Evolutionary conservation across 1,140 invertebrate genomes (phyloP).

Genomic region (Ceratoteleas bidentatus): DNA sequence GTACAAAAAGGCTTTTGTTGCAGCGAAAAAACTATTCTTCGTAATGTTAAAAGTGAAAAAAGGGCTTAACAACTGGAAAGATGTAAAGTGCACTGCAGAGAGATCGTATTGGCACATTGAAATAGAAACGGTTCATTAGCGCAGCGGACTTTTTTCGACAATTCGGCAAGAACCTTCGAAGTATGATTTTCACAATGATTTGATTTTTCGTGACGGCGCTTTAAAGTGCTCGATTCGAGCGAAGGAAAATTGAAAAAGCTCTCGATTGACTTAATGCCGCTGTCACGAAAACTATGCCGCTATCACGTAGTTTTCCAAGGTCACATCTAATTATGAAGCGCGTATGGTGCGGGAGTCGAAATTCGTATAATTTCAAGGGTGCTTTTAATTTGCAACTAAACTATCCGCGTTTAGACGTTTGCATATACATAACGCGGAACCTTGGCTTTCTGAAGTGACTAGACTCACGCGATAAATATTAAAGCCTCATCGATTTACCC

Average conservation of each 20-base stretch:
- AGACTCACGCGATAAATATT: slow-evolving; percentile 65
- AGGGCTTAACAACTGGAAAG: too few relatives aligned
- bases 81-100: background rate
- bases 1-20: too few relatives aligned
- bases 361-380: slow-evolving; percentile 67
- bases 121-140: slow-evolving; percentile 1
- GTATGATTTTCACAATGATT: slow-evolving; percentile 6
- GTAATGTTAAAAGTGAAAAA: too few relatives aligned
- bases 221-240: slow-evolving; percentile 28
- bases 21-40: too few relatives aligned
- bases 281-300: slow-evolving; percentile 42
- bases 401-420: slow-evolving; percentile 29
- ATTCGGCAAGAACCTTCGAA: slow-evolving; percentile 14
- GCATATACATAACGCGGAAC: slow-evolving; percentile 44
- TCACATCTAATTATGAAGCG: slow-evolving; percentile 48
- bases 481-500: slow-evolving; percentile 56
- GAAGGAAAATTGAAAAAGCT: slow-evolving; percentile 30
- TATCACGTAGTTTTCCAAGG: slow-evolving; percentile 59
- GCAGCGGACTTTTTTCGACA: background rate
- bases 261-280: slow-evolving; percentile 41
- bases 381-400: slow-evolving; percentile 60
- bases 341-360: slow-evolving; percentile 55
- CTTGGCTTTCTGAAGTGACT: slow-evolving; percentile 52
- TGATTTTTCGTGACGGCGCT: slow-evolving; percentile 11
- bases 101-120: background rate